Conservation (phyloP, 2,888 invertebrate species). For the Acanthosepion pharaonis region DNA sequence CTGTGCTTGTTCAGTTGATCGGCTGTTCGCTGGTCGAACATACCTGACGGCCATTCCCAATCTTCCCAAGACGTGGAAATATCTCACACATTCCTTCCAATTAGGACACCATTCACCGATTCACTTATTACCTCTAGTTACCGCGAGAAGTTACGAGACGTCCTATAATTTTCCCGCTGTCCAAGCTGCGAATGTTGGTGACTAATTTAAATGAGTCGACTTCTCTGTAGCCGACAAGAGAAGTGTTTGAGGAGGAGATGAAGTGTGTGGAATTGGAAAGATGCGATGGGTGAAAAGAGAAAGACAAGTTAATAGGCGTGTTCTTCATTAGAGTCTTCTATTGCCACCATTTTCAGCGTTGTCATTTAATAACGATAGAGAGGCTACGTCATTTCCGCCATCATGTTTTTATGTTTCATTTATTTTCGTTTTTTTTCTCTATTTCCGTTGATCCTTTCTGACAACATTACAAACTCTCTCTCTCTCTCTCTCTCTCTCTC, state of each 20-base stretch:
- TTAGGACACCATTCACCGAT: slow-evolving; percentile 9
- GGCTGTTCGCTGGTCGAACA: neutral
- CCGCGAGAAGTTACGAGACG: neutral
- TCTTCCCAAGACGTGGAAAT: neutral
- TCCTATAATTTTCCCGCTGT: slow-evolving; percentile 33
- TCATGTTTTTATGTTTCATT: neutral
- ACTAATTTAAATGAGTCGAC: neutral
- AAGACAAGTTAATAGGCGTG: neutral
- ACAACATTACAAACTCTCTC: neutral
- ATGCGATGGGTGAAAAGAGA: neutral
- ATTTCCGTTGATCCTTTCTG: neutral
- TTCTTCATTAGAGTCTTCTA: neutral
- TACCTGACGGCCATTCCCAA: neutral
- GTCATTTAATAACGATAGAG: neutral
- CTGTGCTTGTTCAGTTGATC: neutral
- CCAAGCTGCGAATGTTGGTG: slow-evolving; percentile 16
- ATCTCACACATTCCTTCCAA: slow-evolving; percentile 14
- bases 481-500: too few species aligned
- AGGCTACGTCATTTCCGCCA: neutral
- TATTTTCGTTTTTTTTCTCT: neutral
- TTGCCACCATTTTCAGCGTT: neutral
- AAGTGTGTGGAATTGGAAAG: neutral
- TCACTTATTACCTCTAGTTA: slow-evolving; percentile 33
- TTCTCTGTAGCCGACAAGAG: neutral
- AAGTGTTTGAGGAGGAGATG: neutral